Evolutionary conservation across 1,140 invertebrate genomes (phyloP).

Genomic region (Dendrolimus kikuchii): DNA sequence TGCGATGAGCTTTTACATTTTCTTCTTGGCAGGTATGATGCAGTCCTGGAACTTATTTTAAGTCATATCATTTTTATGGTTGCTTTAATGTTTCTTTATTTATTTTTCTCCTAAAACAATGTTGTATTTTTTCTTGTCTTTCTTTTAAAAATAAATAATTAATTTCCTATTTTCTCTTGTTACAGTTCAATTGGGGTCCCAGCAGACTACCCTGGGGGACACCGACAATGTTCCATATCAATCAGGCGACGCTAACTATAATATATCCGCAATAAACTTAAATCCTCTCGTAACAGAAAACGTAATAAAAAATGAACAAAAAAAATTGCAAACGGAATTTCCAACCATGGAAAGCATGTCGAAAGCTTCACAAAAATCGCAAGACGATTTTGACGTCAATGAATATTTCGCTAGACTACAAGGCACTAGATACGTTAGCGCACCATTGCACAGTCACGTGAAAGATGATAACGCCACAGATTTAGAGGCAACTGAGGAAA

Average conservation of each 20-base stretch:
- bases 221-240: slow-evolving; percentile 18
- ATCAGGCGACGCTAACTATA: slow-evolving; percentile 41
- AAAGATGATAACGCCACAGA: slow-evolving; percentile 38
- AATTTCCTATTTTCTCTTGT: slow-evolving; percentile 24
- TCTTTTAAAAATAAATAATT: too few species aligned
- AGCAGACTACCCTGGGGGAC: slow-evolving; percentile 27
- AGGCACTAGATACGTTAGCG: slow-evolving; percentile 55
- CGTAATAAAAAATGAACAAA: not conserved
- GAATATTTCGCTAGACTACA: slow-evolving; percentile 65
- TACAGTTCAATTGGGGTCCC: slow-evolving; percentile 43
- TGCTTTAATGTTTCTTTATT: too few species aligned
- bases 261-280: slow-evolving; percentile 2
- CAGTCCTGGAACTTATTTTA: too few species aligned
- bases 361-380: slow-evolving; percentile 34
- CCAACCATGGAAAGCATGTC: slow-evolving; percentile 12
- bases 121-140: too few species aligned
- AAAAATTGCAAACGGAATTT: not conserved
- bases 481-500: slow-evolving; percentile 39
- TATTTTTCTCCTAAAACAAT: too few species aligned
- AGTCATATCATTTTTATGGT: too few species aligned
- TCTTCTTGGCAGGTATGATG: too few species aligned
- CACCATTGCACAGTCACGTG: slow-evolving; percentile 36
- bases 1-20: too few species aligned
- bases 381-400: slow-evolving; percentile 68
- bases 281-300: too few species aligned